Evolutionary conservation across 2,113 vertebrate species (phyloP).

Genomic region (Scartelaos histophorus): DNA sequence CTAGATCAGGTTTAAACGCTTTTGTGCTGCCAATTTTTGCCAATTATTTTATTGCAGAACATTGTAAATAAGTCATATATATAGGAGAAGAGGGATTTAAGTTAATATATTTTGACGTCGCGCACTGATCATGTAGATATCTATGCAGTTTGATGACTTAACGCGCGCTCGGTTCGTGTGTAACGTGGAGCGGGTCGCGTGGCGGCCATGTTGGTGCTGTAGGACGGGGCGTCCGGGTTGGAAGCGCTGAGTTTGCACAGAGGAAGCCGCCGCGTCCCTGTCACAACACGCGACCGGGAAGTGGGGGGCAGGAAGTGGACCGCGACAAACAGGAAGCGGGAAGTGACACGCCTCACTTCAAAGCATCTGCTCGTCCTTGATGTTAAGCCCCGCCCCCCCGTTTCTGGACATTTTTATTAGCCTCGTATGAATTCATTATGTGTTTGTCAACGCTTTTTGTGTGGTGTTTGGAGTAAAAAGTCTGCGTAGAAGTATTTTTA

Average conservation of each 20-base stretch:
- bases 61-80: neutral
- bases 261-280: conserved; percentile 14
- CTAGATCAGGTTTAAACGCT: neutral
- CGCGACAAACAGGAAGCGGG: conserved; percentile 59
- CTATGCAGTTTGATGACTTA: neutral
- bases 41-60: neutral
- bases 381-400: conserved; percentile 42
- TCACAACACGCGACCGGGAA: neutral
- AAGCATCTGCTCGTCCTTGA: conserved; percentile 41
- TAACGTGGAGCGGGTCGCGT: neutral
- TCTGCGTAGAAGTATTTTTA: conserved; percentile 10
- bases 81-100: neutral
- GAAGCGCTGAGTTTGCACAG: conserved; percentile 29
- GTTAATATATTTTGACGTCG: neutral
- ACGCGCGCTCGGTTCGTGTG: neutral
- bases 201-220: neutral
- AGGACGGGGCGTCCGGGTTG: neutral
- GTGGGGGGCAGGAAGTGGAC: conserved; percentile 42
- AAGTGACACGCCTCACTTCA: conserved; percentile 26
- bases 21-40: neutral
- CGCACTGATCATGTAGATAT: neutral
- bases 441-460: conserved; percentile 23
- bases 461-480: conserved; percentile 29
- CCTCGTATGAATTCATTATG: conserved; percentile 15
- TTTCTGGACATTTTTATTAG: conserved; percentile 11